Percentiles rank a stretch among this genome's conserved stretches.
phyloP scores from a whole-genome alignment of 2,797 vertebrate genomes.

The Aplochiton taeniatus region DNA sequence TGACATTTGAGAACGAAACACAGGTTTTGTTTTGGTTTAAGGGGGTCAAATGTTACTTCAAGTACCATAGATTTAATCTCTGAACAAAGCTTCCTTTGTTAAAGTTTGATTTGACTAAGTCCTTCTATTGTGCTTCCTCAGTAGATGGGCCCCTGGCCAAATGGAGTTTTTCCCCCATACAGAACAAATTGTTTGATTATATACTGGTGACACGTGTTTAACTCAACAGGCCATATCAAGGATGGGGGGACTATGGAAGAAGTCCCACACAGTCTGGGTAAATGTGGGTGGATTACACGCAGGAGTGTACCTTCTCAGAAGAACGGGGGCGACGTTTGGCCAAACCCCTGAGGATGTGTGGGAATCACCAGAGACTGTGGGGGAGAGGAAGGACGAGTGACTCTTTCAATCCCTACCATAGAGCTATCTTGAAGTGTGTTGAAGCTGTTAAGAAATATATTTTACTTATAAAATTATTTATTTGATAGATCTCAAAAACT shows the following conservation, averaged over 20 bases:
- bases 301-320: slow-evolving; percentile 89
- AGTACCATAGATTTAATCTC: not conserved
- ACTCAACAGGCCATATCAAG: slow-evolving; percentile 83
- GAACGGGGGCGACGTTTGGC: slow-evolving; percentile 74
- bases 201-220: slow-evolving; percentile 26
- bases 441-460: not conserved
- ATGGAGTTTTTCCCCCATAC: slow-evolving; percentile 29
- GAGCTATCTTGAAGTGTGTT: not conserved
- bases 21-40: not conserved
- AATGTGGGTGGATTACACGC: slow-evolving; percentile 95
- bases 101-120: slow-evolving; percentile 10
- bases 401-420: slow-evolving; percentile 26
- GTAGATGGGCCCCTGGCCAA: slow-evolving; percentile 19
- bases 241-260: slow-evolving; percentile 89
- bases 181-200: slow-evolving; percentile 33
- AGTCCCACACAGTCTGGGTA: slow-evolving; percentile 91
- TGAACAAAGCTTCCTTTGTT: slow-evolving; percentile 6
- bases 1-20: not conserved
- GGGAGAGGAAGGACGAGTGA: slow-evolving; percentile 38
- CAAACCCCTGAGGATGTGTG: slow-evolving; percentile 67
- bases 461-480: slow-evolving; percentile 38
- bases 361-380: slow-evolving; percentile 44
- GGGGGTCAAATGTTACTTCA: not conserved
- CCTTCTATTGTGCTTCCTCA: not conserved
- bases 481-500: not conserved